phyloP scores from a whole-genome alignment of 1,140 invertebrate species.

The Plutomurus gul region DNA sequence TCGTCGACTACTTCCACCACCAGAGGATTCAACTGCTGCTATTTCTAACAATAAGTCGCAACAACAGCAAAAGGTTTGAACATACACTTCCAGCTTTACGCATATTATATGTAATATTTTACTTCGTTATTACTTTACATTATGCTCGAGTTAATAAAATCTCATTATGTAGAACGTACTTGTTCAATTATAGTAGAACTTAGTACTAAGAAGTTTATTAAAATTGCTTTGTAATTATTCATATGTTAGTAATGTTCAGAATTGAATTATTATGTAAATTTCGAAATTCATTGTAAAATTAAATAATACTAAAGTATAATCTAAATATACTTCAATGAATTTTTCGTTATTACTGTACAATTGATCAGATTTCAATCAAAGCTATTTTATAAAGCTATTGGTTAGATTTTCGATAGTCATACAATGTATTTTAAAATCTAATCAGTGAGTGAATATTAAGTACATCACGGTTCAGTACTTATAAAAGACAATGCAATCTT shows the following conservation, averaged over 20 bases:
- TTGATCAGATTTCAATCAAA: too few species aligned
- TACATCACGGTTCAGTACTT: neutral
- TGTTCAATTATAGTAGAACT: neutral
- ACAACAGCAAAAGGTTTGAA: slow-evolving; percentile 19
- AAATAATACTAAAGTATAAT: neutral
- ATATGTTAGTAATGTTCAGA: neutral
- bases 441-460: neutral
- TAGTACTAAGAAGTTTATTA: neutral
- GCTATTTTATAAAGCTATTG: neutral
- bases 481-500: neutral
- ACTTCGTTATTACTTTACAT: neutral
- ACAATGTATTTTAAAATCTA: neutral
- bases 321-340: neutral
- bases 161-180: neutral
- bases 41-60: neutral
- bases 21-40: neutral
- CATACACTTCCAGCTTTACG: neutral
- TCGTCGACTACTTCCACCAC: slow-evolving; percentile 55
- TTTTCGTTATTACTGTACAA: slow-evolving; percentile 7
- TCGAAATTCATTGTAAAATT: too few species aligned
- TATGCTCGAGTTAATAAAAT: neutral
- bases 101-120: neutral
- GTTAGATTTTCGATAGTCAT: neutral
- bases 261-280: neutral
- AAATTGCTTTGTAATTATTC: neutral